Percentiles rank a stretch among this genome's conserved stretches.
Evolutionary conservation across 1,140 invertebrate species (phyloP).

Genomic region (Pseudachorutes palmiensis): DNA sequence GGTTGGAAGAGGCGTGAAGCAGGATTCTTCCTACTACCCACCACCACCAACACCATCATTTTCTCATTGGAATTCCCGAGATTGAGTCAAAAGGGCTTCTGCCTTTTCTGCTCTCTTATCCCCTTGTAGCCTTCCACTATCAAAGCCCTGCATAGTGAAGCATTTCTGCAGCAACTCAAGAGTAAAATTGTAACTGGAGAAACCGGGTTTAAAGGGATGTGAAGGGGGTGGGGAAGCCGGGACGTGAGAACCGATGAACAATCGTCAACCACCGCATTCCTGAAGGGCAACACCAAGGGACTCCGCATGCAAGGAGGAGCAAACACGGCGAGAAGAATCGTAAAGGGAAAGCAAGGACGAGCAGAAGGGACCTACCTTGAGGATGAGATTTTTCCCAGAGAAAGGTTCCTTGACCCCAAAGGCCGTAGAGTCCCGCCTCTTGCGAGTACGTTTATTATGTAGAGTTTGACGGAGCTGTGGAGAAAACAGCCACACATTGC

Average conservation of each 20-base stretch:
- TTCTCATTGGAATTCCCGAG: too few species aligned
- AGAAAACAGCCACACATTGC: constrained; percentile 35
- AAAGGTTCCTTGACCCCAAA: constrained; percentile 37
- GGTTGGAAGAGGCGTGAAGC: too few species aligned
- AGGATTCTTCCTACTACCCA: too few species aligned
- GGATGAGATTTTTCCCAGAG: constrained; percentile 38
- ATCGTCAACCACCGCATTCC: not conserved
- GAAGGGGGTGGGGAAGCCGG: not conserved
- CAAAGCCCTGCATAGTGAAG: too few species aligned
- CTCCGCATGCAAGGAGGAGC: not conserved
- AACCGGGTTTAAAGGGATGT: not conserved
- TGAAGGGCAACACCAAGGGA: not conserved
- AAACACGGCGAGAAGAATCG: constrained; percentile 8
- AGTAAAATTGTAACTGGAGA: not conserved
- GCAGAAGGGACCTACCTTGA: constrained; percentile 36
- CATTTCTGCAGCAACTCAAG: not conserved
- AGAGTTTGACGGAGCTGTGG: constrained; percentile 39
- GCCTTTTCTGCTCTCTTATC: too few species aligned
- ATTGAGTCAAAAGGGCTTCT: too few species aligned
- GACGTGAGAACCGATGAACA: not conserved
- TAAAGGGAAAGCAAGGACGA: constrained; percentile 24
- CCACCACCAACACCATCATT: too few species aligned
- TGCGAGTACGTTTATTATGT: constrained; percentile 37
- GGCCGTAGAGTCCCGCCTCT: constrained; percentile 36
- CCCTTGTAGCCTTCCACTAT: too few species aligned